Evolutionary conservation across 2,113 vertebrate genomes (phyloP).

Genomic region (Platycercus adscitus): DNA sequence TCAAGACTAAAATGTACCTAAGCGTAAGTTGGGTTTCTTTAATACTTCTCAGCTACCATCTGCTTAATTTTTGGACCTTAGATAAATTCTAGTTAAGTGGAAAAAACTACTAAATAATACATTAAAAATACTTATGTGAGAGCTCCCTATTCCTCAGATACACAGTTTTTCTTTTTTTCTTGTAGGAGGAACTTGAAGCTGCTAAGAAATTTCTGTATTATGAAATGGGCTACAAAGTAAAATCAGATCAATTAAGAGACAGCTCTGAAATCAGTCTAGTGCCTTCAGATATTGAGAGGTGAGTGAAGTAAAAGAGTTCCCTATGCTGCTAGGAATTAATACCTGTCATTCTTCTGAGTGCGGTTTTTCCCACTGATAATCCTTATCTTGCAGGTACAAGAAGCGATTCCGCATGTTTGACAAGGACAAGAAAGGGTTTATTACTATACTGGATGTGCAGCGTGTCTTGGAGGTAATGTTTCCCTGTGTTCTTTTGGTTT

Average conservation of each 20-base stretch:
- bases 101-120: slow-evolving; percentile 32
- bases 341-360: not conserved
- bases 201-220: slow-evolving; percentile 90
- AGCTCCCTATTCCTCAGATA: not conserved
- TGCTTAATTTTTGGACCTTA: not conserved
- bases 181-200: slow-evolving; percentile 86
- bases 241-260: slow-evolving; percentile 90
- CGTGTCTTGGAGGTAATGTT: slow-evolving; percentile 86
- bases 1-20: not conserved
- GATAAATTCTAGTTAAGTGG: not conserved
- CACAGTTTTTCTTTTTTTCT: not conserved
- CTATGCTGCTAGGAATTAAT: not conserved
- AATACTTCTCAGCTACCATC: not conserved
- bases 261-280: slow-evolving; percentile 86
- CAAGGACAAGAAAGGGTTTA: slow-evolving; percentile 94
- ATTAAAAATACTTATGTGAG: not conserved
- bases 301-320: not conserved
- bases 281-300: slow-evolving; percentile 89
- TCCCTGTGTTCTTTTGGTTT: not conserved
- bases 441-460: slow-evolving; percentile 93
- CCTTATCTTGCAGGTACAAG: slow-evolving; percentile 84
- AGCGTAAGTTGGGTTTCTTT: not conserved
- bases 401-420: slow-evolving; percentile 97
- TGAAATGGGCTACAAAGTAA: slow-evolving; percentile 98
- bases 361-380: not conserved